These are phyloP conservation scores for Mirounga angustirostris DNA, from an alignment of 2,113 vertebrate genomes.

Conservation along the genomic window DNA sequence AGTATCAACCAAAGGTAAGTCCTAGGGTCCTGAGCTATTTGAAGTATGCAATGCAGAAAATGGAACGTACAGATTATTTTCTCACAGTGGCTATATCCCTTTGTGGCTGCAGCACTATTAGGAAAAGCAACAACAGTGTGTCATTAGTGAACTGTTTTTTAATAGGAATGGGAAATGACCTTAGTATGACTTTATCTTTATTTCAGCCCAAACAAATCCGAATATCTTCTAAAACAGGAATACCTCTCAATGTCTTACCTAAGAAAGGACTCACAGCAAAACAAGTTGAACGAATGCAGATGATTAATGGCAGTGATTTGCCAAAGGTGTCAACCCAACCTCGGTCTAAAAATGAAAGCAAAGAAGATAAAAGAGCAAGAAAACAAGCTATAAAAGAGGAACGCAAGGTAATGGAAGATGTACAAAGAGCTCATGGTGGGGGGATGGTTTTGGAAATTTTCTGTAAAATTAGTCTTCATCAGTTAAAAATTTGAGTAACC, in stretches of 20 bases:
- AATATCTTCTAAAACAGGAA: conserved; percentile 94
- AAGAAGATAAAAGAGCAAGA: conserved; percentile 91
- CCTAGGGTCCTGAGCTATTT: not conserved
- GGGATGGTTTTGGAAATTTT: not conserved
- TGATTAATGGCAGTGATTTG: conserved; percentile 93
- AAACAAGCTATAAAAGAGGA: conserved; percentile 95
- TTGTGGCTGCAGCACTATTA: not conserved
- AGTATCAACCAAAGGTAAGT: conserved; percentile 94
- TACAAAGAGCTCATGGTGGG: not conserved
- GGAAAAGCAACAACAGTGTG: not conserved
- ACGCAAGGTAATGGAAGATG: conserved; percentile 89
- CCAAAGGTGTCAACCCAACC: conserved; percentile 91
- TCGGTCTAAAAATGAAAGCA: conserved; percentile 91
- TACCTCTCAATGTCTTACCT: conserved; percentile 93
- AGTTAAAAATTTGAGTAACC: conserved; percentile 47
- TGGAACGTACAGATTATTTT: not conserved
- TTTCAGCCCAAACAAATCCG: conserved; percentile 91
- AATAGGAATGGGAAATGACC: not conserved
- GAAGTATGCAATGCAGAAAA: not conserved
- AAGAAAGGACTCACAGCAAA: conserved; percentile 90
- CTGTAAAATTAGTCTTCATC: not conserved
- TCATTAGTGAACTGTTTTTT: not conserved
- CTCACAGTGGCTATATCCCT: not conserved
- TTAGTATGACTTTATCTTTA: conserved; percentile 44
- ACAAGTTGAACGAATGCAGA: conserved; percentile 94